Conservation (phyloP, 2,797 vertebrate species). For the Gymnothorax javanicus region DNA sequence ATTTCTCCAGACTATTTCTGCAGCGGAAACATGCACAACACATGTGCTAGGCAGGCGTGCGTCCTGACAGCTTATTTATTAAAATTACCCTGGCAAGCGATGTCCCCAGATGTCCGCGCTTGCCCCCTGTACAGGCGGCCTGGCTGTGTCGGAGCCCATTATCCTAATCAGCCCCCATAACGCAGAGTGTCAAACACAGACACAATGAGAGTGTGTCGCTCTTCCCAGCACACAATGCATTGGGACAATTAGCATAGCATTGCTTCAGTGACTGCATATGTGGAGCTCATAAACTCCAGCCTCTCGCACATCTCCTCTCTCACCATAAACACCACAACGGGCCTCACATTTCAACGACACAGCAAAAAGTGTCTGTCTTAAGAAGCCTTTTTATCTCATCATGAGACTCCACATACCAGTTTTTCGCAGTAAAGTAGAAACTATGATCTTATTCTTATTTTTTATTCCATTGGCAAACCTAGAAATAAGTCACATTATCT, state of each 20-base stretch:
- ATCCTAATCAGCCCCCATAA: conserved; percentile 39
- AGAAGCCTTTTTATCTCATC: no score
- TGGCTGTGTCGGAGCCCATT: conserved; percentile 34
- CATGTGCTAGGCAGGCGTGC: conserved; percentile 11
- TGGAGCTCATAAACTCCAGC: not conserved
- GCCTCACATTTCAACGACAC: not conserved
- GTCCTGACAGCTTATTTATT: conserved; percentile 41
- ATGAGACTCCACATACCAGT: no score
- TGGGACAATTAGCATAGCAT: not conserved
- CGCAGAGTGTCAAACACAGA: conserved; percentile 14
- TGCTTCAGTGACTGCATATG: no score
- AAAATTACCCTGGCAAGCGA: conserved; percentile 30
- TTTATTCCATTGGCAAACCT: no score
- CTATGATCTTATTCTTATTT: no score
- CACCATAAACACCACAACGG: not conserved
- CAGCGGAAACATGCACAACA: not conserved
- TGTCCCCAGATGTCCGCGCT: conserved; percentile 31
- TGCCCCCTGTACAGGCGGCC: conserved; percentile 22
- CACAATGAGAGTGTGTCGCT: not conserved
- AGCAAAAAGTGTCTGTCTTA: not conserved
- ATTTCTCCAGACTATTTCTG: not conserved
- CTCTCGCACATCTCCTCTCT: not conserved
- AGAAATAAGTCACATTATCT: no score
- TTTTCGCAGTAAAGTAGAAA: no score
- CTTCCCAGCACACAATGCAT: not conserved